Evolutionary conservation across 2,797 vertebrate species (phyloP).

Genomic region (Cynopterus sphinx): DNA sequence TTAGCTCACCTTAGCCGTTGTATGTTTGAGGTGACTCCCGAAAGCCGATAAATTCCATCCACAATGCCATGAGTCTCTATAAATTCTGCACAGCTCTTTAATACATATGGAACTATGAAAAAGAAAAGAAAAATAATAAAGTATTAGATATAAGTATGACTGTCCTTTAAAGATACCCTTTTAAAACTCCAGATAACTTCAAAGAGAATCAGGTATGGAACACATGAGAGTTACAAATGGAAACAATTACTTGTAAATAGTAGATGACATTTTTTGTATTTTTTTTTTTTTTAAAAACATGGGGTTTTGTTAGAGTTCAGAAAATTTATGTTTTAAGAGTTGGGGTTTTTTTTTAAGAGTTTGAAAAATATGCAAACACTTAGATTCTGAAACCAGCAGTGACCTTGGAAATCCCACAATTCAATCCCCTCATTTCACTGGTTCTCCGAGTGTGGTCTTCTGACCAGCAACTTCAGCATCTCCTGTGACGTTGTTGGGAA

Average conservation of each 20-base stretch:
- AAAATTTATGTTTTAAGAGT: conserved; percentile 9
- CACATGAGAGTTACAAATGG: neutral
- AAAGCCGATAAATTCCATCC: conserved; percentile 98
- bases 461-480: neutral
- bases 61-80: conserved; percentile 97
- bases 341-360: neutral
- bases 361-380: conserved; percentile 32
- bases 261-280: neutral
- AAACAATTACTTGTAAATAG: conserved; percentile 9
- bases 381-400: conserved; percentile 41
- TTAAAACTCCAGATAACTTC: conserved; percentile 47
- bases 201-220: neutral
- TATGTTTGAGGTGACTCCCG: conserved; percentile 97
- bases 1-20: conserved; percentile 93
- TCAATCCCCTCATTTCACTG: neutral
- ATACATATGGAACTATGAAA: conserved; percentile 92
- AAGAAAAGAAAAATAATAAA: conserved; percentile 22
- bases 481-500: neutral
- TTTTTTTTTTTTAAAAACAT: neutral
- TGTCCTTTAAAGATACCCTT: conserved; percentile 12
- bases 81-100: conserved; percentile 97
- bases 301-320: neutral
- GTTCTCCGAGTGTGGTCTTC: neutral
- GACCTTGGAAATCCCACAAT: conserved; percentile 41
- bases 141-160: neutral